These are phyloP conservation scores for Oryzias curvinotus DNA, from an alignment of 2,113 vertebrate species.

Conservation along the genomic window DNA sequence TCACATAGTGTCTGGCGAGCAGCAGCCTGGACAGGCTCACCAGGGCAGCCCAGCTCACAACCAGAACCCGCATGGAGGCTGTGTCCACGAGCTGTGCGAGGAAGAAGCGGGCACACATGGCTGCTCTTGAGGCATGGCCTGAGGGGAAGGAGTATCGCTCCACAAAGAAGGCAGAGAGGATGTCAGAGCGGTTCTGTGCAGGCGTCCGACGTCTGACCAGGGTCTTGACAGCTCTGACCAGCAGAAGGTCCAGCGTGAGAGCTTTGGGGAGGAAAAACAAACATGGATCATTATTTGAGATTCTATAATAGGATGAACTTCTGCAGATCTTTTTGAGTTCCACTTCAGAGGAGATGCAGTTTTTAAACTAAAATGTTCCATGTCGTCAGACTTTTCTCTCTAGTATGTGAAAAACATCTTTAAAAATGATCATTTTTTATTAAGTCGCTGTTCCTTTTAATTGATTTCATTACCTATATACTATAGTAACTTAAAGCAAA, in stretches of 20 bases:
- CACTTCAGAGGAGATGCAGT: background rate
- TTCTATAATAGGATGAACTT: background rate
- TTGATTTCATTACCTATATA: no score
- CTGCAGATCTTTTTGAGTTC: background rate
- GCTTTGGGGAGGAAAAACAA: conserved; percentile 61
- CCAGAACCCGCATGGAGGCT: conserved; percentile 79
- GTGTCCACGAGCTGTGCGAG: conserved; percentile 85
- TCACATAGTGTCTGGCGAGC: conserved; percentile 89
- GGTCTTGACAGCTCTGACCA: conserved; percentile 84
- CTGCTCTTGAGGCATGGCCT: conserved; percentile 84
- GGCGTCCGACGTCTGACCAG: conserved; percentile 83
- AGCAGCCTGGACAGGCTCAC: conserved; percentile 85
- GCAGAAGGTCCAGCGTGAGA: conserved; percentile 82
- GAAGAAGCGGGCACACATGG: conserved; percentile 84
- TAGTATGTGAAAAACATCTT: no score
- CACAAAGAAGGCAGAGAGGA: conserved; percentile 85
- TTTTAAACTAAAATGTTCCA: background rate
- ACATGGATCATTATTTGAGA: background rate
- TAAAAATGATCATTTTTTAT: no score
- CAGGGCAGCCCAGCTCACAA: conserved; percentile 84
- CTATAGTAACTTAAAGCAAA: no score
- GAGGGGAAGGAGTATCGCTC: conserved; percentile 92
- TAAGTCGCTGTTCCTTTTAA: no score
- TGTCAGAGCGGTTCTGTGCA: conserved; percentile 86
- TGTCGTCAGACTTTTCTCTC: no score